These are phyloP conservation scores for Cepaea nemoralis DNA, from an alignment of 1,140 invertebrate species.

Conservation along the genomic window DNA sequence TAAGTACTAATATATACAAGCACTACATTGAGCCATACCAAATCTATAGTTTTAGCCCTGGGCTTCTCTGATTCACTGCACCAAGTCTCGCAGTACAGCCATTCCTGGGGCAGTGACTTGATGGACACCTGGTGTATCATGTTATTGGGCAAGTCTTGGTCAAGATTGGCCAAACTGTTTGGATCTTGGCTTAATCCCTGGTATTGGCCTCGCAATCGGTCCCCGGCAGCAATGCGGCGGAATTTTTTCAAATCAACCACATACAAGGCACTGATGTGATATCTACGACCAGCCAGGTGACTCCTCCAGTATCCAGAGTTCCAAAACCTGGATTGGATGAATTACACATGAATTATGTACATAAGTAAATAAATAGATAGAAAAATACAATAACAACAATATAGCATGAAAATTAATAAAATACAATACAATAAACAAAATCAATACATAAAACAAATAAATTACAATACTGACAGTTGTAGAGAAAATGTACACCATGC, in stretches of 20 bases:
- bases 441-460: slow-evolving; percentile 12
- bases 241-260: slow-evolving; percentile 98
- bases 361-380: no score
- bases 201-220: slow-evolving; percentile 82
- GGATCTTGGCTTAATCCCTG: slow-evolving; percentile 90
- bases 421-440: no score
- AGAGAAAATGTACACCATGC: no score
- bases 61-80: slow-evolving; percentile 91
- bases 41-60: slow-evolving; percentile 97
- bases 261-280: slow-evolving; percentile 97
- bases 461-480: no score
- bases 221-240: slow-evolving; percentile 96
- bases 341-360: no score
- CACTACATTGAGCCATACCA: no score
- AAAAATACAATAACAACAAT: no score
- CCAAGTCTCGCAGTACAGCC: slow-evolving; percentile 99
- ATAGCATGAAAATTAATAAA: no score
- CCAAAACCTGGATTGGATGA: slow-evolving; percentile 83
- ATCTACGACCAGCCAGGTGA: slow-evolving; percentile 92
- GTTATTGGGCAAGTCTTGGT: slow-evolving; percentile 92
- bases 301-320: slow-evolving; percentile 98
- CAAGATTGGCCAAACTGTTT: slow-evolving; percentile 95
- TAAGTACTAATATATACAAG: no score
- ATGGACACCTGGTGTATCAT: slow-evolving; percentile 99
- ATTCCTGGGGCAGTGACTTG: slow-evolving; percentile 98